These are phyloP conservation scores for Phenganax subtilis DNA, from an alignment of 92 coral and sea anemone genomes.

Conservation along the genomic window DNA sequence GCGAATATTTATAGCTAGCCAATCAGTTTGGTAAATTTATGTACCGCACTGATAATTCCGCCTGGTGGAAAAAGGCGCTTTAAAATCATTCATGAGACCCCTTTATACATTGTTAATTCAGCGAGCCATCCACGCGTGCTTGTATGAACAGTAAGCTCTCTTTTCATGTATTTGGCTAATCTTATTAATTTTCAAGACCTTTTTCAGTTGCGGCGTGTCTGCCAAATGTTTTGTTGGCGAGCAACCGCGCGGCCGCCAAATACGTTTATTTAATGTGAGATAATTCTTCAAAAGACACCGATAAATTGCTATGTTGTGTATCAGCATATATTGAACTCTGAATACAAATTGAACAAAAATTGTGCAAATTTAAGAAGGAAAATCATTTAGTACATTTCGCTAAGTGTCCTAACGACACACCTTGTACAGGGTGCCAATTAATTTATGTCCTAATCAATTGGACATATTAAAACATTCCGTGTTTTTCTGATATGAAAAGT, in stretches of 20 bases:
- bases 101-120: not conserved
- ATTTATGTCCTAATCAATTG: conserved; percentile 6
- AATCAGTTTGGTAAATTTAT: too few species aligned
- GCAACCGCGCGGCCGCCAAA: conserved; percentile 41
- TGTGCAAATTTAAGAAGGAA: not conserved
- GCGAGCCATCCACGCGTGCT: conserved; percentile 11
- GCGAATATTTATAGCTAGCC: too few species aligned
- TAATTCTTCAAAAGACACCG: conserved; percentile 45
- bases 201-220: conserved; percentile 40
- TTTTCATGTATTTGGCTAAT: conserved; percentile 34
- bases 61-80: too few species aligned
- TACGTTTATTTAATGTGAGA: conserved; percentile 43
- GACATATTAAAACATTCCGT: not conserved
- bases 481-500: not conserved
- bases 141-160: conserved; percentile 17
- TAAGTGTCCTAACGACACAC: conserved; percentile 6
- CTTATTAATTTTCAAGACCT: conserved; percentile 43
- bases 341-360: conserved; percentile 9
- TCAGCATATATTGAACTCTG: conserved; percentile 26
- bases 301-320: conserved; percentile 30
- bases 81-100: too few species aligned
- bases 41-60: too few species aligned
- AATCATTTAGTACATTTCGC: not conserved
- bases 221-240: conserved; percentile 34
- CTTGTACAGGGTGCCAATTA: conserved; percentile 18